phyloP scores from a whole-genome alignment of 2,113 vertebrate genomes.

The Microcebus murinus region DNA sequence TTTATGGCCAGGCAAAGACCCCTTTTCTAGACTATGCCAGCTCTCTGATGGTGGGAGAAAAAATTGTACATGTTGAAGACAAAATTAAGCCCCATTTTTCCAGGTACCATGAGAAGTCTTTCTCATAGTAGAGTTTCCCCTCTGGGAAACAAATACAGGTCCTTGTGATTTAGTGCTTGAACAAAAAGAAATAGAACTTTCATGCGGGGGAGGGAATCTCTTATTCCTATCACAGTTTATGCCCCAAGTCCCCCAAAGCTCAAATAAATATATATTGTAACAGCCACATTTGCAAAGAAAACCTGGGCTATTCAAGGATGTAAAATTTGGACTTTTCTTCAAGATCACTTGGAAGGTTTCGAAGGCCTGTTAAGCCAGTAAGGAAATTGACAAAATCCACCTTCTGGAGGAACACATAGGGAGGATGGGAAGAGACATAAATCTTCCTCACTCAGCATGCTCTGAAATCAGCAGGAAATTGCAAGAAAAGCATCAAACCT shows the following conservation, averaged over 20 bases:
- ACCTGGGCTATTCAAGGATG: fast-evolving
- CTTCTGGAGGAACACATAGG: background rate
- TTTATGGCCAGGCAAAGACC: background rate
- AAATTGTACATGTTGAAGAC: background rate
- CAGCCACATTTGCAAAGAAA: background rate
- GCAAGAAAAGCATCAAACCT: background rate
- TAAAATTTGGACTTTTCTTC: background rate
- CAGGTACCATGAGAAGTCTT: background rate
- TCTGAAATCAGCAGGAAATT: background rate
- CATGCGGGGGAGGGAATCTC: background rate
- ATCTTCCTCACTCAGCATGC: too few species aligned
- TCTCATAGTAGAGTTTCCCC: background rate
- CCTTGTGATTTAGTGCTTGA: background rate
- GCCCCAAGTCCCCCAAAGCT: background rate
- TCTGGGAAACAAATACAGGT: background rate
- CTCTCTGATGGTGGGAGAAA: background rate
- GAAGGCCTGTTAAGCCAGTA: background rate
- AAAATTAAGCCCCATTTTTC: background rate
- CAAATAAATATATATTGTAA: fast-evolving
- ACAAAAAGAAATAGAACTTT: background rate
- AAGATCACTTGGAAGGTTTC: background rate
- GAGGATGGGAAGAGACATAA: background rate
- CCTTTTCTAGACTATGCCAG: background rate
- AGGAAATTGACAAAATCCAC: background rate
- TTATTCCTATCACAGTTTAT: background rate